phyloP scores from a whole-genome alignment of 2,113 vertebrate genomes.

The Kryptolebias marmoratus region DNA sequence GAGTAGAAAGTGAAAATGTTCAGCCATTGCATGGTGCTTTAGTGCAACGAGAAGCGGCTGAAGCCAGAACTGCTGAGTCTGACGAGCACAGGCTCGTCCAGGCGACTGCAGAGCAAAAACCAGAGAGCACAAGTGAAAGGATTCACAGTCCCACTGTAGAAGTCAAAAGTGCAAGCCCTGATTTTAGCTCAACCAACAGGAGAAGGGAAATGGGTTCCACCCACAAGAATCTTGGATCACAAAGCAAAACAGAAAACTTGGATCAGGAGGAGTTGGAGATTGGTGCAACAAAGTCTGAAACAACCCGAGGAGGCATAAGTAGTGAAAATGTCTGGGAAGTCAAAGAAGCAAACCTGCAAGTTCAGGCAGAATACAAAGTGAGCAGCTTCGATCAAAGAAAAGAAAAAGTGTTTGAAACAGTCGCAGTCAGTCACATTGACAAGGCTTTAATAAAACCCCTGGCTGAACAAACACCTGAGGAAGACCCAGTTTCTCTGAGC shows the following conservation, averaged over 20 bases:
- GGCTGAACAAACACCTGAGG: constrained; percentile 14
- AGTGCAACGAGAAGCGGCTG: constrained; percentile 20
- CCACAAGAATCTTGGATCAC: constrained; percentile 40
- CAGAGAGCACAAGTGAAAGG: constrained; percentile 4
- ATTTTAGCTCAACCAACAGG: constrained; percentile 19
- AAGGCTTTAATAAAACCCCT: constrained; percentile 2
- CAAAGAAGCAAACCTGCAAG: constrained; percentile 4
- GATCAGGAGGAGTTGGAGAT: constrained; percentile 19
- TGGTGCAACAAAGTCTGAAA: constrained; percentile 2
- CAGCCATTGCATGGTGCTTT: background rate
- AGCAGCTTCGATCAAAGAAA: background rate
- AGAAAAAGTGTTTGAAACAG: constrained; percentile 30
- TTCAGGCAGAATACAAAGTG: constrained; percentile 8
- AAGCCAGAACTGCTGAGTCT: background rate
- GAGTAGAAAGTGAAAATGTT: constrained; percentile 5
- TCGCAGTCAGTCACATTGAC: constrained; percentile 2
- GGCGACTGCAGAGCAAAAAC: constrained; percentile 4
- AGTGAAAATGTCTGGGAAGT: background rate
- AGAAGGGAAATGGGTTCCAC: constrained; percentile 71
- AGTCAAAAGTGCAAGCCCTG: constrained; percentile 19
- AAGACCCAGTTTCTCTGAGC: constrained; percentile 22
- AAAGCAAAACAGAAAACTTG: constrained; percentile 22
- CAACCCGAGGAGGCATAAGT: background rate
- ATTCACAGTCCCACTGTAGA: constrained; percentile 5
- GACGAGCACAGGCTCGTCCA: background rate